Base-by-base conservation (phyloP, 2,888 invertebrate species). In the Rutpela maculata region DNA sequence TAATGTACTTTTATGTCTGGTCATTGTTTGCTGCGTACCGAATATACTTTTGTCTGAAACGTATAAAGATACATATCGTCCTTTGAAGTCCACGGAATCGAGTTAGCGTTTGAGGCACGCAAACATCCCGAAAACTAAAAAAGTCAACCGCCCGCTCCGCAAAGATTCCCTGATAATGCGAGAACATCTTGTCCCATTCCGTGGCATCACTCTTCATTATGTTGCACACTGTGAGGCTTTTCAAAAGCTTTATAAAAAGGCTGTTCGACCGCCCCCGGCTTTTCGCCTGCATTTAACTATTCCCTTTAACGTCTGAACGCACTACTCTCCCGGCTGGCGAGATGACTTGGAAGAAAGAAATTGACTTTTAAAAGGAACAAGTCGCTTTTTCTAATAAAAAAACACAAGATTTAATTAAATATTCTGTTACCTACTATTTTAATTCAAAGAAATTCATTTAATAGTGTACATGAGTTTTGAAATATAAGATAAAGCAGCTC, bases 131-230 rank as follows among this genome's bases (percentile, higher is more conserved):
- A 78, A 76, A 79, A 78, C 73, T 77, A 63, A 78, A 80, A 75
- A 79, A 77, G 76, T 77, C 77, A 79, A 74, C 77, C 79, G 69
- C 71, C 62, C 76, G 67, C 56, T 79, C 73, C 59, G 66, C 75
- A 78, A 75, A 79, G 78, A 77, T 74, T 75, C 79, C 66, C 70
- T 66, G 79, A 82, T 81, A 81, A 79, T 78, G 75, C 75, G 80
- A 82, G 79, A 84, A 84, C 84, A 82, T 84, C 84, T 81, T 83
- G 84, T 84, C 83, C 82, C 83, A 84, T 84, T 81, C 81, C 75
- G 79, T 70, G 76, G 84, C 84, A 84, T 85, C 85, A 85, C 85
- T 85, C 85, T 85, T 85, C 85, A 85, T 85, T 85, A 84, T 81
- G 80, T 77, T 72, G 78, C 76, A 73, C 78, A 75, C 76, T 76